These are phyloP conservation scores for Proisotoma minuta DNA, from an alignment of 2,888 invertebrate species.

Conservation along the genomic window DNA sequence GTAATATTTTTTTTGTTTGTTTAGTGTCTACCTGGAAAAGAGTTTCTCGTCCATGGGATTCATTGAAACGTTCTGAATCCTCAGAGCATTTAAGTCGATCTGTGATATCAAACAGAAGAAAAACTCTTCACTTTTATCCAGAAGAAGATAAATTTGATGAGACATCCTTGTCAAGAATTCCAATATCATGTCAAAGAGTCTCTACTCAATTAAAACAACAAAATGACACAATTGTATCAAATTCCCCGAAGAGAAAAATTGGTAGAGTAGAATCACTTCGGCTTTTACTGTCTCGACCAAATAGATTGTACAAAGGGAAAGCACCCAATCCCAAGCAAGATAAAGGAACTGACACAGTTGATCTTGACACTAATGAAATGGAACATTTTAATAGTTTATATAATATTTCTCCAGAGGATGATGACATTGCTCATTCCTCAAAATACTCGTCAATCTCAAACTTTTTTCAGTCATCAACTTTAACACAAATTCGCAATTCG, in stretches of 20 bases:
- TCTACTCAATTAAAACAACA: not conserved
- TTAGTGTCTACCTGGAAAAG: slow-evolving; percentile 59
- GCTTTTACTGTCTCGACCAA: slow-evolving; percentile 54
- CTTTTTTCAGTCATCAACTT: no score
- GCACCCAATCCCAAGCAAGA: slow-evolving; percentile 21
- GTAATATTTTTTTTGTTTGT: slow-evolving; percentile 37
- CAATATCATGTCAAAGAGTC: not conserved
- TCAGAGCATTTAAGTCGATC: slow-evolving; percentile 51
- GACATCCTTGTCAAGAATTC: not conserved
- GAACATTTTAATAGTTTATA: not conserved
- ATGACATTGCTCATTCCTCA: slow-evolving; percentile 9
- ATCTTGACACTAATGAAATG: slow-evolving; percentile 19
- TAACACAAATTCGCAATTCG: slow-evolving; percentile 4
- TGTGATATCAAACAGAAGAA: slow-evolving; percentile 43
- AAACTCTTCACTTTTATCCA: slow-evolving; percentile 39
- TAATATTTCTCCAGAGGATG: not conserved
- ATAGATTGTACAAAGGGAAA: slow-evolving; percentile 38
- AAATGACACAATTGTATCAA: not conserved
- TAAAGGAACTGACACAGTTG: slow-evolving; percentile 41
- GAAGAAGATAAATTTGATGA: slow-evolving; percentile 10
- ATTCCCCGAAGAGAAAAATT: slow-evolving; percentile 47
- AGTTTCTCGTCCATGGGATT: slow-evolving; percentile 60
- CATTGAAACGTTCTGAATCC: slow-evolving; percentile 59
- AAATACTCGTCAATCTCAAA: slow-evolving; percentile 12
- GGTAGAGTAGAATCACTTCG: slow-evolving; percentile 57